Evolutionary conservation across 1,140 invertebrate genomes (phyloP), one percentile per base, ranked within the genome.

Genomic region (Meloidogyne hapla): DNA sequence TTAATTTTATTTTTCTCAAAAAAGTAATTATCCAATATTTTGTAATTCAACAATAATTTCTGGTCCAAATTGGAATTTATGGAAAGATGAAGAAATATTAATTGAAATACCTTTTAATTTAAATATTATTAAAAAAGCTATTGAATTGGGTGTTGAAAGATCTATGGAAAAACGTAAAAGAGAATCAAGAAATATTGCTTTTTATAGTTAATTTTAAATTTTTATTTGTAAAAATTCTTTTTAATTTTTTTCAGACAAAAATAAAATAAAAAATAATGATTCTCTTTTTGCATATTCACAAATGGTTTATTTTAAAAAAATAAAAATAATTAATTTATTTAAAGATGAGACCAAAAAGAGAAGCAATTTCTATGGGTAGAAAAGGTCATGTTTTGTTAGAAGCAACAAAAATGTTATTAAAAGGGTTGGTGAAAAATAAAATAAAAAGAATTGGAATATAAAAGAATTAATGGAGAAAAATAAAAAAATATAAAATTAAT

Each of bases 221-320:
- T 2, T 67, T 38, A 12, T 78, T 45, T 69, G 4, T n/a, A n/a
- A n/a, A 71, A 42, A 28, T 18, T 26, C 18, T 40, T 25, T 82
- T 38, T 25, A 38, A 38, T 42, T 67, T 74, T 62, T 42, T 26
- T 25, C 13, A 81, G 82, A 82, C 61, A 80, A 86, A 75, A 71
- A 74, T 26, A 72, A 21, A 48, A 83, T 84, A 63, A 25, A 77
- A 45, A 63, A 72, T 5, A 78, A 80, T 21, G 84, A 86, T 77
- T 82, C 85, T 21, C 71, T 87, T 4, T 85, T 85, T 38, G 74
- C 86, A 12, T 85, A 86, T 74, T 74, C 75, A 12, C 79, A 86
- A 74, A 86, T 86, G 48, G 48, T 56, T 15, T 6, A n/a, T 18
- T 48, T 48, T 56, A 56, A 56, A 56, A 8, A 5, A 56, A 56